A percentile compares a stretch with the other conserved stretches of the same genome.
Evolutionary conservation across 2,113 vertebrate genomes (phyloP).

Genomic region (Hoplias malabaricus): DNA sequence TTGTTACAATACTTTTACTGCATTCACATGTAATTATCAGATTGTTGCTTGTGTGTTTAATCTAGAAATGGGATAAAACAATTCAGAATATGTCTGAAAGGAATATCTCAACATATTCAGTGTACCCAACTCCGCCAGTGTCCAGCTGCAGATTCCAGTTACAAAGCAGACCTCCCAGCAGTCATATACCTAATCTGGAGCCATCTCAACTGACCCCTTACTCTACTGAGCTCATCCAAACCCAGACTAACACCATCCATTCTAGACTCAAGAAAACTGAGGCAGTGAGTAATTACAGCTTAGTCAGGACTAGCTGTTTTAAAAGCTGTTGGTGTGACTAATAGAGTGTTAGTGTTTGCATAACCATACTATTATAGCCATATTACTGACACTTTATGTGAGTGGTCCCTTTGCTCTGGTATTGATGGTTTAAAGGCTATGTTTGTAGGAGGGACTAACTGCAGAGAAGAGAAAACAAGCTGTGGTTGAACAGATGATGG

Average conservation of each 20-base stretch:
- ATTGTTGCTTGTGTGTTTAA: background rate
- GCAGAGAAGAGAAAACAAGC: conserved; percentile 74
- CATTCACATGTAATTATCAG: background rate
- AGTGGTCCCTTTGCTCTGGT: background rate
- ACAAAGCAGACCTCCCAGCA: background rate
- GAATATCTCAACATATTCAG: background rate
- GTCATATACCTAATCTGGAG: background rate
- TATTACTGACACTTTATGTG: background rate
- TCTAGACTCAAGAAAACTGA: conserved; percentile 65
- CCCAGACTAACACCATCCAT: conserved; percentile 37
- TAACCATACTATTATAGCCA: background rate
- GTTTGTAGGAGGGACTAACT: conserved; percentile 72
- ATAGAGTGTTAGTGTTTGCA: background rate
- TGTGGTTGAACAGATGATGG: conserved; percentile 80
- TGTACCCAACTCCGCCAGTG: no score
- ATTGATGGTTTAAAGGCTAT: background rate
- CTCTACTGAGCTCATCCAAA: background rate
- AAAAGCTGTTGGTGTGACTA: background rate
- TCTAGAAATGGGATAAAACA: background rate
- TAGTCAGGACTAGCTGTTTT: background rate
- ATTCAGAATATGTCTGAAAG: background rate
- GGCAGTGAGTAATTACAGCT: conserved; percentile 68
- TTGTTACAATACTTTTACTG: no score
- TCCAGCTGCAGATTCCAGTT: conserved; percentile 8
- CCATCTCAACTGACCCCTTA: background rate